Evolutionary conservation across 2,888 invertebrate species (phyloP), one percentile per base, ranked within the genome.

Genomic region (Balanococcus diminutus): DNA sequence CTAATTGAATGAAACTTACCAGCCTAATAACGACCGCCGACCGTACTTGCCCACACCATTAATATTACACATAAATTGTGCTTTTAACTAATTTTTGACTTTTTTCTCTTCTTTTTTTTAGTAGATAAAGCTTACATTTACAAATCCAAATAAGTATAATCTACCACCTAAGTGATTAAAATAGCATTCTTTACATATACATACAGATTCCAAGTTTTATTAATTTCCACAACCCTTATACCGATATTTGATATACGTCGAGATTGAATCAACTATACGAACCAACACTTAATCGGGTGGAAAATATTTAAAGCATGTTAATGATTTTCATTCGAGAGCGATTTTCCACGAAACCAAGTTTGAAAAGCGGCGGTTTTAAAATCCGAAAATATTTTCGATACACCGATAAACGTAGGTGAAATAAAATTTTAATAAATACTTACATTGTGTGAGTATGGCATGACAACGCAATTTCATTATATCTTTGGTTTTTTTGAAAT

Each of bases 391-490:
- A 42, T n/a, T 31, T 39, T 61, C 22, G 14, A 28, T 83, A 56
- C 14, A 72, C 32, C 72, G 82, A 79, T 42, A 83, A n/a, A 56
- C 22, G n/a, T 79, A 79, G 19, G 19, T 79, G 25, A 28, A 16
- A 3, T n/a, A 14, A 25, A 79, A 79, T 36, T 36, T 9, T 28
- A 36, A n/a, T 36, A n/a, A 86, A 39, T 89, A 96, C 98, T 95
- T 94, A 98, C 98, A 96, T 92, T 98, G 97, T 88, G 95, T 93
- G 81, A 96, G 92, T 88, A 98, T 94, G 88, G 93, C 94, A 89
- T 96, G 95, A 92, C 98, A 95, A 88, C 95, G 92, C 87, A 94
- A 95, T 89, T 95, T 94, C 90, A 96, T 94, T 88, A 94, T 92
- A 88, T 97, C 96, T 89, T 94, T 95, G 86, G 96, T 96, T 89